Base-by-base conservation (phyloP, 2,888 invertebrate genomes). In the Perizoma affinitatum region DNA sequence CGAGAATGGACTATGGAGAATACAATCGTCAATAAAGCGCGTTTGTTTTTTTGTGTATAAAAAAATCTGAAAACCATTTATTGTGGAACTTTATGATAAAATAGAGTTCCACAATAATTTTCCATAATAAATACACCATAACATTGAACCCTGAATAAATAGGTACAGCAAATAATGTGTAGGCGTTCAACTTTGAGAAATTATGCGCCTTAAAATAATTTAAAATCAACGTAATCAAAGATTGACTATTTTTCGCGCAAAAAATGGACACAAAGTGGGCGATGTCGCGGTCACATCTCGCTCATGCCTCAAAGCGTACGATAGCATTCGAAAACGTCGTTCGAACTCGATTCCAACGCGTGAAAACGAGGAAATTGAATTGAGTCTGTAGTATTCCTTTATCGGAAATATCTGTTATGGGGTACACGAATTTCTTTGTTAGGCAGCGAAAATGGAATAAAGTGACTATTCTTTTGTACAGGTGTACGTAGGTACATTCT, bases 301-400 rank as follows among this genome's bases (percentile, higher is more conserved):
- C 41, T 54, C 50, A 38, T 46, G 47, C 61, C 57, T 62, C 61
- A 53, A 62, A 57, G 63, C 61, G 55, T 22, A 22, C 56, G 56
- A 66, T 58, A 53, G 48, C 52, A 49, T 58, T 65, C 48, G 48
- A 50, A 61, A 66, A 66, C 60, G 67, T 67, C 63, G 59, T 58
- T 59, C 58, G 60, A 67, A 65, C 61, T 56, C 64, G 60, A 66
- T 63, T 64, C 61, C 49, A 54, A 51, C 65, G 59, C 65, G 61
- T 63, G 71, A 73, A 75, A 79, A 79, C 76, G 73, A 74, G 80
- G 76, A 84, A 84, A 85, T 85, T 84, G 82, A 82, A 84, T 84
- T 73, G 77, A 76, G 75, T 78, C 70, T 70, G 68, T 66, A 71
- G 70, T 66, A 73, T 79, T 75, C 70, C 68, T 77, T 74, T 78